Evolutionary conservation across 37 sponge, comb jelly and placozoan species (phyloP), one percentile per base, ranked within the genome.

Genomic region (Diacarnus erythraeanus): DNA sequence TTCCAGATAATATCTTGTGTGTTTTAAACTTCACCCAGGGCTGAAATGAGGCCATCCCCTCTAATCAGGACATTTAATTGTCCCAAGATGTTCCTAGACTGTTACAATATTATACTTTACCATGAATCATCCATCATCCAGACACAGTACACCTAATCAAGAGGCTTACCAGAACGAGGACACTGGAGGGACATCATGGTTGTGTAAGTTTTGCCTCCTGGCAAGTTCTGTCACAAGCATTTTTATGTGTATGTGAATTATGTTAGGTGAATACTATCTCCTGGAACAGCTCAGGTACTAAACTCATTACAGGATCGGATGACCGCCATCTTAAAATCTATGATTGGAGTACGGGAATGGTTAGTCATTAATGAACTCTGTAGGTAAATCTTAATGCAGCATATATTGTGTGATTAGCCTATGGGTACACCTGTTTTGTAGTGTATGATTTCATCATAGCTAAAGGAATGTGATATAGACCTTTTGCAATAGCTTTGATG

Each of bases 291-390:
- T 54, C 78, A 63, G 95, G 95, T 8, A 67, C 79, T 40, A 69
- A 60, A 0, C 77, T 95, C 20, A 63, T 95, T 2, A 88, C 95
- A 5, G 95, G 95, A 20, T 88, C 93, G 12, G 95, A 95, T 59
- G 95, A 95, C 70, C 85, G 92, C 77, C 86, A 86, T 23, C 75
- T 95, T n/a, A 87, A 92, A 61, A 72, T 95, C 31, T 88, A 88
- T 54, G 83, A 91, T 34, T 29, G 77, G 10, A 33, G 15, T 21
- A 77, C 65, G 2, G 59, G 75, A 83, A 15, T 60, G 68, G 84
- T 83, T 22, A 3, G 57, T 44, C 64, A n/a, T n/a, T n/a, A n/a
- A n/a, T 61, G n/a, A 23, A 15, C 21, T 25, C 64, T 29, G n/a
- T 15, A 61, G 64, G 64, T 61, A 61, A 23, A 8, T 47, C 51